A percentile compares a stretch with the other conserved stretches of the same genome.
These are phyloP conservation scores for Fundulus diaphanus DNA, from an alignment of 2,797 vertebrate species.

Conservation along the genomic window DNA sequence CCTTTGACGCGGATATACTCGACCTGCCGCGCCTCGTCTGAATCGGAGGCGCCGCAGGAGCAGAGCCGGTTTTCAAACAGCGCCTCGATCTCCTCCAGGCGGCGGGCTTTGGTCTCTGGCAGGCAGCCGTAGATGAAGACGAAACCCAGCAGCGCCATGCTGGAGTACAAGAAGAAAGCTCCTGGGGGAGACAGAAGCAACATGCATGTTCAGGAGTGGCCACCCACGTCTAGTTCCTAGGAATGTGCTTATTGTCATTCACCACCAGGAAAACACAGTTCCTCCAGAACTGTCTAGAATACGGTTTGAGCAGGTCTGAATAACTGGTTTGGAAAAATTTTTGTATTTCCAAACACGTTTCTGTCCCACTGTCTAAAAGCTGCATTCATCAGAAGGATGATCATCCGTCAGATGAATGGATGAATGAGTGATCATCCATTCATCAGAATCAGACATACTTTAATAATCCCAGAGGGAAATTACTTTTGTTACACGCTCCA, in stretches of 20 bases:
- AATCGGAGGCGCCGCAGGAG: constrained; percentile 91
- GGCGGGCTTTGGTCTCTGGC: constrained; percentile 96
- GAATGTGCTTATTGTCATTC: constrained; percentile 3
- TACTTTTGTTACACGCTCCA: too few species aligned
- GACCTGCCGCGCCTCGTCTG: constrained; percentile 94
- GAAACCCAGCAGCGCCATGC: constrained; percentile 89
- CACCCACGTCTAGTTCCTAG: background rate
- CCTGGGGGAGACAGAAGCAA: constrained; percentile 77
- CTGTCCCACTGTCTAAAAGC: too few species aligned
- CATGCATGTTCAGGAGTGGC: background rate
- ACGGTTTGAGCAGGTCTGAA: background rate
- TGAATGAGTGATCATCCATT: too few species aligned
- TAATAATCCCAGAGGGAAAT: too few species aligned
- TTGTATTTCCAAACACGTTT: too few species aligned
- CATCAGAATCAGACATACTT: too few species aligned
- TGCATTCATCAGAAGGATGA: too few species aligned
- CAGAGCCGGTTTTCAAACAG: constrained; percentile 94
- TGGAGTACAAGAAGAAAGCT: constrained; percentile 95
- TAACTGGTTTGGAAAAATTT: too few species aligned
- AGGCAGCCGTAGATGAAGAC: constrained; percentile 94
- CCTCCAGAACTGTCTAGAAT: background rate
- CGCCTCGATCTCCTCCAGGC: constrained; percentile 95
- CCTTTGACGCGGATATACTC: constrained; percentile 99
- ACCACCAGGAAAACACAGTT: background rate
- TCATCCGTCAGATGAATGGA: too few species aligned